Evolutionary conservation across 2,113 vertebrate species (phyloP).

Genomic region (Numida meleagris): DNA sequence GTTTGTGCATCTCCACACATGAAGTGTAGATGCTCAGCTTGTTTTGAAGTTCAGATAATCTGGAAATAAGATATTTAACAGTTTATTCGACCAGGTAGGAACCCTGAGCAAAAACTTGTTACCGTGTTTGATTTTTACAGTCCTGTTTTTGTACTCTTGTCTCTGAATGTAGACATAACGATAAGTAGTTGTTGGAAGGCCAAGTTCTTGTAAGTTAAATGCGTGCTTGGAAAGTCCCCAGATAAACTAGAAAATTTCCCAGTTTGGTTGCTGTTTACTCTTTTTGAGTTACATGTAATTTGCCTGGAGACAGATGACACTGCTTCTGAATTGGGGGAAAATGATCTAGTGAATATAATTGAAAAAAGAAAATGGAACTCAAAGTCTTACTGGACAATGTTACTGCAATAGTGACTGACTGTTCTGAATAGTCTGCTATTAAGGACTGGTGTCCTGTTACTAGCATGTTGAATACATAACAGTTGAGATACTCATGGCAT

Average conservation of each 20-base stretch:
- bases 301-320: not conserved
- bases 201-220: not conserved
- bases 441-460: not conserved
- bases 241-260: not conserved
- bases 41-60: not conserved
- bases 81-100: not conserved
- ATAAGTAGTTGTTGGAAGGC: not conserved
- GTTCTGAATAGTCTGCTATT: not conserved
- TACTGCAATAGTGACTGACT: not conserved
- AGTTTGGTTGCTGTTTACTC: not conserved
- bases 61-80: not conserved
- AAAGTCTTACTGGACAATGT: not conserved
- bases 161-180: not conserved
- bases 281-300: not conserved
- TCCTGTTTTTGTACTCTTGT: not conserved
- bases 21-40: not conserved
- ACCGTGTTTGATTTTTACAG: not conserved
- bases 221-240: not conserved
- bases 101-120: not conserved
- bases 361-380: not conserved
- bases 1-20: rapidly evolving
- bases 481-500: not conserved
- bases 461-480: not conserved
- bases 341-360: not conserved
- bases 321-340: not conserved